Evolutionary conservation across 2,113 vertebrate genomes (phyloP).

Genomic region (Passer montanus): DNA sequence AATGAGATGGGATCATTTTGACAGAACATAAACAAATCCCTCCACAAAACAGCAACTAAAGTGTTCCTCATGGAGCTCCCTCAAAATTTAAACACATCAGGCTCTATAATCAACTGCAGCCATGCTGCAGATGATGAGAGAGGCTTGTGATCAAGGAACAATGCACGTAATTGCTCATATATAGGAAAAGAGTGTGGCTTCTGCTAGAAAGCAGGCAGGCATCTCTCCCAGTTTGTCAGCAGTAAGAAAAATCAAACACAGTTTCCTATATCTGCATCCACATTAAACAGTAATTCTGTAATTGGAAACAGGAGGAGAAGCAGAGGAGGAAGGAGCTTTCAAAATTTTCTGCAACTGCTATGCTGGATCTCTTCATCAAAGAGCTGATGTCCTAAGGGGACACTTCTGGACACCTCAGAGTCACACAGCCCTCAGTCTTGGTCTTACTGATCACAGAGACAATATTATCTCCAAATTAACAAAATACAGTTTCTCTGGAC

Average conservation of each 20-base stretch:
- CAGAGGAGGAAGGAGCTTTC: not conserved
- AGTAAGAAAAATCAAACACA: not conserved
- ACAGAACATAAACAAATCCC: not conserved
- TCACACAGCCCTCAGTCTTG: not conserved
- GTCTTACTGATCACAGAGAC: not conserved
- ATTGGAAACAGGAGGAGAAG: slow-evolving; percentile 9
- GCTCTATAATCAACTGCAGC: not conserved
- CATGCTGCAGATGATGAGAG: not conserved
- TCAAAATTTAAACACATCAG: not conserved
- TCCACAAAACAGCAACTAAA: not conserved
- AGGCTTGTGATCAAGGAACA: not conserved
- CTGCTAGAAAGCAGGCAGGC: not conserved
- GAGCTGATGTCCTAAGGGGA: not conserved
- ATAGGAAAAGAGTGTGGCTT: not conserved
- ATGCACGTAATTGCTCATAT: not conserved
- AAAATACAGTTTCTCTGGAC: not conserved
- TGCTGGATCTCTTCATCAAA: rapidly evolving
- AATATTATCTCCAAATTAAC: not conserved
- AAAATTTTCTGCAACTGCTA: not conserved
- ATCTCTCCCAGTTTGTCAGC: not conserved
- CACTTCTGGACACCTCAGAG: not conserved
- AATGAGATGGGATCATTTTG: not conserved
- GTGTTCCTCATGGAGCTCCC: not conserved
- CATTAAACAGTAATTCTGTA: not conserved
- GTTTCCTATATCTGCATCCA: not conserved